These are phyloP conservation scores for Phocoena sinus DNA, from an alignment of 2,113 vertebrate genomes.

Conservation along the genomic window DNA sequence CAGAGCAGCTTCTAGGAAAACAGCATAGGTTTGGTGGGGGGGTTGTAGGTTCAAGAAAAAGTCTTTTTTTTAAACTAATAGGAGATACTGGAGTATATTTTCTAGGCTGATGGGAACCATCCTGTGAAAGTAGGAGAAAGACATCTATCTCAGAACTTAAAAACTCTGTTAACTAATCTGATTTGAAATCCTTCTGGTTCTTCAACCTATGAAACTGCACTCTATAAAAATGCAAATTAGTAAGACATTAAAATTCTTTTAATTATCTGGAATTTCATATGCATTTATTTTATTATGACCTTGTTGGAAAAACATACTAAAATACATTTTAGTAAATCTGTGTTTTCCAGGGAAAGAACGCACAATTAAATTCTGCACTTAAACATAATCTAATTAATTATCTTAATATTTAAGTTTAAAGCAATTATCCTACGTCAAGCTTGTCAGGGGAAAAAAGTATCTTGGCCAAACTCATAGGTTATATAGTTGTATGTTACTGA, in stretches of 20 bases:
- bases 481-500: not conserved
- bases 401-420: constrained; percentile 48
- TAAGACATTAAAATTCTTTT: constrained; percentile 55
- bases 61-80: not conserved
- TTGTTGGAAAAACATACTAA: constrained; percentile 34
- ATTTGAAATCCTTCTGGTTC: constrained; percentile 64
- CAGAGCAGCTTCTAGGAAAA: not conserved
- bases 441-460: not conserved
- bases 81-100: not conserved
- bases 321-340: constrained; percentile 43
- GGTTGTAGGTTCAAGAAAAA: not conserved
- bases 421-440: not conserved
- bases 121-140: not conserved
- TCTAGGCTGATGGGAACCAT: not conserved
- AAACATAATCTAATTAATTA: constrained; percentile 12
- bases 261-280: constrained; percentile 53
- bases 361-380: constrained; percentile 10
- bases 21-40: accelerated
- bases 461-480: not conserved
- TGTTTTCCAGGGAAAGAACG: constrained; percentile 30
- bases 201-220: constrained; percentile 61
- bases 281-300: constrained; percentile 41
- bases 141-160: constrained; percentile 26
- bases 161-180: constrained; percentile 52
- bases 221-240: constrained; percentile 69